Base-by-base conservation (phyloP, 1,140 invertebrate species). In the Parapsyche elsis region DNA sequence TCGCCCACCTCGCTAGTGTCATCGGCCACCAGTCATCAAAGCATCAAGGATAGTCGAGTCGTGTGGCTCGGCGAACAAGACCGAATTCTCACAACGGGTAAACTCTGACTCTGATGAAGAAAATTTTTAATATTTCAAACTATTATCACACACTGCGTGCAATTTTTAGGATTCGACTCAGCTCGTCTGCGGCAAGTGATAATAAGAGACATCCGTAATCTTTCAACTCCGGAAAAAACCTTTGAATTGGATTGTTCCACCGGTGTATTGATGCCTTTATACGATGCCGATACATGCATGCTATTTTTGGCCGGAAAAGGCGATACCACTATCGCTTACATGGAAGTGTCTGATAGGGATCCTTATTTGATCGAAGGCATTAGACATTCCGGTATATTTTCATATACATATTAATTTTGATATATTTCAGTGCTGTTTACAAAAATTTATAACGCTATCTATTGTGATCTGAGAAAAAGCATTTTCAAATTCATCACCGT, bases 301-400 rank as follows among this genome's bases (percentile, higher is more conserved):
- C 89, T 98, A 23, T 98, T 98, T 88, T 87, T 98, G 45, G 94
- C 95, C 84, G 96, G 96, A n/a, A 97, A 98, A 89, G 95, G 94
- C 9, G 96, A 97, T 85, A 95, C 94, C 0, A 95, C 95, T 0
- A 96, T 97, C 61, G 89, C 92, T 26, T 97, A 96, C 84, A 92
- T 96, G 92, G 95, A 97, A 89, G 91, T 97, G 0, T 93, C 91
- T 30, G 94, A 96, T 79, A 92, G 93, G 84, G 95, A 97, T 84
- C 95, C 95, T 0, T 95, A 92, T 86, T 86, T 97, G 0, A 94
- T 94, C 77, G 95, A 97, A 88, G 95, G 95, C 44, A 91, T 95
- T 78, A 89, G 94, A 81, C 94, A 95, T 86, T 90, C 88, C 88
- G 92, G 88, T 89, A 38, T 7, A 38, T 38, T 38, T 38, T 38